Base-by-base conservation (phyloP, 2,113 vertebrate species). In the Chloropsis cyanopogon region DNA sequence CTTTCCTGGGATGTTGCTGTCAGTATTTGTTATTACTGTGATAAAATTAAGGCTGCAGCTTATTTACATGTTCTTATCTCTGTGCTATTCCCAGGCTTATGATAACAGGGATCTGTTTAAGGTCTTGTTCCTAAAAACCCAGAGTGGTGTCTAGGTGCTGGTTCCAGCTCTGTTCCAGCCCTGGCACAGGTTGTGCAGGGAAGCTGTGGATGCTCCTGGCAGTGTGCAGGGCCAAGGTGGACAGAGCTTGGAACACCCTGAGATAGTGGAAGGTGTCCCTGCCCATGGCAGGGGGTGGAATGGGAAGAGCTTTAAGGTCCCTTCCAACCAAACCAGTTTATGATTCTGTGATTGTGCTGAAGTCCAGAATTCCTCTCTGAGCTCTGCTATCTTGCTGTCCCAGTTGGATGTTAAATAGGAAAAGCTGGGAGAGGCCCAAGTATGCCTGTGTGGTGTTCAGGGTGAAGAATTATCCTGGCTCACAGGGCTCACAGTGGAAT, bases 41-140 rank as follows among this genome's bases (percentile, higher is more conserved):
- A 25, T 68, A 5, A 52, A 75, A 81, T 47, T 14, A 59, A n/a
- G 42, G 28, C 16, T 19, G 10, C 39, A 35, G 14, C 29, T 83
- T 53, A 4, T 57, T 73, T 70, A 4, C 10, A 37, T 33, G 17
- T 73, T n/a, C 26, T 10, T 57, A 8, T n/a, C 16, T 26, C 2
- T 2, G 0, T 12, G 19, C 35, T 42, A 5, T 13, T 37, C 37
- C 13, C 42, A 2, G 12, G 31, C 8, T 49, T 42, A 9, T 17
- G 35, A 4, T 15, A 21, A 5, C 13, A 44, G 35, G 25, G 31
- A 1, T 13, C 14, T 71, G 8, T 23, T 2, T 28, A 12, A 41
- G 24, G 4, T 35, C 24, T 41, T 37, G 25, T 49, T 26, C 54
- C 54, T 69, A 35, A 77, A 65, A 63, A 6, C 18, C 9, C 47